Evolutionary conservation across 2,797 vertebrate genomes (phyloP).

Genomic region (Gymnoscopelus braueri): DNA sequence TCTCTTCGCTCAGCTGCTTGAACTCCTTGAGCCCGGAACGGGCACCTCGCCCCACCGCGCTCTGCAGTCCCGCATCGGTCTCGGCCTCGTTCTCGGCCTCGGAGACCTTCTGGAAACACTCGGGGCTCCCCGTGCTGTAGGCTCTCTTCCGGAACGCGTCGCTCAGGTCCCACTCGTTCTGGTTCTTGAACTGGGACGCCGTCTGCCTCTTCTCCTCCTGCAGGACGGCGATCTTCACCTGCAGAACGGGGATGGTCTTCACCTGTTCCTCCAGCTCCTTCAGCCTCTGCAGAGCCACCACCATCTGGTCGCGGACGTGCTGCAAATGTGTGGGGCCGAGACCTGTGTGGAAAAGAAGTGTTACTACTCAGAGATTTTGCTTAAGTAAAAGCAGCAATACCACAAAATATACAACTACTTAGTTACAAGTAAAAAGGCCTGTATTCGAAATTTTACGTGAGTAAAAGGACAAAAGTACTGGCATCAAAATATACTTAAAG

Average conservation of each 20-base stretch:
- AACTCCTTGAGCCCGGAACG: slow-evolving; percentile 84
- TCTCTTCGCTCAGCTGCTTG: slow-evolving; percentile 87
- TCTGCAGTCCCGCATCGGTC: slow-evolving; percentile 68
- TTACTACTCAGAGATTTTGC: no score
- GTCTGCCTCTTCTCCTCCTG: slow-evolving; percentile 95
- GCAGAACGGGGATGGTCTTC: slow-evolving; percentile 93
- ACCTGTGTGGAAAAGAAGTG: slow-evolving; percentile 73
- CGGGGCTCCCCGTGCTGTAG: slow-evolving; percentile 78
- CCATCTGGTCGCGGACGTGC: slow-evolving; percentile 97
- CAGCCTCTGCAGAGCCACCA: slow-evolving; percentile 90
- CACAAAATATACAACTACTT: no score
- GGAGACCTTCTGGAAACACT: slow-evolving; percentile 76
- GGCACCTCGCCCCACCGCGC: slow-evolving; percentile 64
- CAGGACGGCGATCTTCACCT: slow-evolving; percentile 94
- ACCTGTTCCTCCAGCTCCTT: slow-evolving; percentile 97
- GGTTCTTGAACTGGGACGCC: slow-evolving; percentile 84
- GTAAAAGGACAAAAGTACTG: no score
- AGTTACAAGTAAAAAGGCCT: no score
- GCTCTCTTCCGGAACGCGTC: slow-evolving; percentile 80
- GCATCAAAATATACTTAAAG: no score
- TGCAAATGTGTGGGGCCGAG: slow-evolving; percentile 90
- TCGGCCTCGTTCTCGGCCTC: slow-evolving; percentile 54
- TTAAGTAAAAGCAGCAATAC: no score
- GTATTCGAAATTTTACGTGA: no score
- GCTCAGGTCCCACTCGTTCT: slow-evolving; percentile 67